These are phyloP conservation scores for Frankliniella fusca DNA, from an alignment of 2,888 invertebrate species.

Conservation along the genomic window DNA sequence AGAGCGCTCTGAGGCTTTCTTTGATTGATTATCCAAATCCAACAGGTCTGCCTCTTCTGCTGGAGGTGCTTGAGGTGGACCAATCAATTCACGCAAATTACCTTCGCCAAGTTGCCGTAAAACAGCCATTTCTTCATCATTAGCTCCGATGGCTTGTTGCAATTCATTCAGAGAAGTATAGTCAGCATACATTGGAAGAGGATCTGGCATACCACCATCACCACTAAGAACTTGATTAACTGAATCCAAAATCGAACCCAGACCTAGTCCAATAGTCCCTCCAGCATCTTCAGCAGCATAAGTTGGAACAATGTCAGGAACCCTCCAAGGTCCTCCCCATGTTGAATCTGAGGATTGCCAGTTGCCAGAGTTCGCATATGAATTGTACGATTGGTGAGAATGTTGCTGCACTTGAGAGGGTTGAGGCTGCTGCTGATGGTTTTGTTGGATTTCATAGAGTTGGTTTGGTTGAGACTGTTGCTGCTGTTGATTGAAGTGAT, in stretches of 20 bases:
- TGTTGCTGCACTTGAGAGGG: background rate
- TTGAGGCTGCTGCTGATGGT: background rate
- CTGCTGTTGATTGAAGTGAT: background rate
- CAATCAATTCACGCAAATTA: constrained; percentile 34
- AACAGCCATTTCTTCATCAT: constrained; percentile 45
- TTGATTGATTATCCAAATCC: background rate
- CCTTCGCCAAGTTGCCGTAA: constrained; percentile 42
- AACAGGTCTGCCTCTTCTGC: background rate
- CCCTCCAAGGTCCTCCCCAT: background rate
- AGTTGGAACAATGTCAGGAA: background rate
- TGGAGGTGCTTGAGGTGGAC: background rate
- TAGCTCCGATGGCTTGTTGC: constrained; percentile 44
- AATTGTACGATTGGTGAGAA: background rate
- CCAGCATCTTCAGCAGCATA: background rate
- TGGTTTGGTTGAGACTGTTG: background rate
- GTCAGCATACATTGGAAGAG: background rate
- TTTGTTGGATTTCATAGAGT: background rate
- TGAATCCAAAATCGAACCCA: constrained; percentile 42
- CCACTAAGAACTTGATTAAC: constrained; percentile 41
- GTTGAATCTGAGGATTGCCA: background rate
- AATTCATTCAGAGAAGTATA: constrained; percentile 38
- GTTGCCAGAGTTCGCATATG: background rate
- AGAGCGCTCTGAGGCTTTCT: background rate
- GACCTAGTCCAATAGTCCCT: constrained; percentile 29
- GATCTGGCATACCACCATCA: constrained; percentile 16